These are phyloP conservation scores for Forpus xanthops DNA, from an alignment of 2,797 vertebrate genomes.

Conservation along the genomic window DNA sequence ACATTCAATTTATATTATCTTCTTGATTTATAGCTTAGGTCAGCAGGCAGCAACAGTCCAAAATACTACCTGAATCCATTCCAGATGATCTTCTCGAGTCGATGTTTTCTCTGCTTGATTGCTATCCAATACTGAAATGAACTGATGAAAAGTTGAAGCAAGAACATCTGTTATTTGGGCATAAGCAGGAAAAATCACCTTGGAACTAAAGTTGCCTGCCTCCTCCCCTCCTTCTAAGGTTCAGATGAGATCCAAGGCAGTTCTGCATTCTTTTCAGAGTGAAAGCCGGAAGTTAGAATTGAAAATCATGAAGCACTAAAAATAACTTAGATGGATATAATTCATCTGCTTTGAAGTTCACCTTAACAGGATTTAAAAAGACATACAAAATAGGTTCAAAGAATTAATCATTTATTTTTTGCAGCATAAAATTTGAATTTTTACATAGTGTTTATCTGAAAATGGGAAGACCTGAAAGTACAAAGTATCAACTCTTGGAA, in stretches of 20 bases:
- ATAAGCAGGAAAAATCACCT: background rate
- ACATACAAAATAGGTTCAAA: slow-evolving; percentile 19
- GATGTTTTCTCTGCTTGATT: fast-evolving
- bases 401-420: slow-evolving; percentile 69
- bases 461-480: slow-evolving; percentile 27
- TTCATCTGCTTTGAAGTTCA: background rate
- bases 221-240: background rate
- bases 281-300: background rate
- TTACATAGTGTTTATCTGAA: slow-evolving; percentile 38
- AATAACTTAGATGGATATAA: background rate
- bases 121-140: fast-evolving
- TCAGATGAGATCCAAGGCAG: background rate
- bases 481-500: slow-evolving; percentile 57
- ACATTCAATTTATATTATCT: too few relatives aligned
- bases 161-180: background rate
- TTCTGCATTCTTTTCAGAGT: background rate
- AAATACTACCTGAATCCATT: background rate
- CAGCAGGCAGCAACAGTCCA: background rate
- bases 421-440: slow-evolving; percentile 23
- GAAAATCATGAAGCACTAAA: background rate
- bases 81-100: background rate
- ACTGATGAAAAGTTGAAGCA: background rate
- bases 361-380: background rate
- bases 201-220: background rate
- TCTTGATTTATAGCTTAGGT: background rate